Base-by-base conservation (phyloP, 2,888 invertebrate genomes). In the Andrena haemorrhoa region DNA sequence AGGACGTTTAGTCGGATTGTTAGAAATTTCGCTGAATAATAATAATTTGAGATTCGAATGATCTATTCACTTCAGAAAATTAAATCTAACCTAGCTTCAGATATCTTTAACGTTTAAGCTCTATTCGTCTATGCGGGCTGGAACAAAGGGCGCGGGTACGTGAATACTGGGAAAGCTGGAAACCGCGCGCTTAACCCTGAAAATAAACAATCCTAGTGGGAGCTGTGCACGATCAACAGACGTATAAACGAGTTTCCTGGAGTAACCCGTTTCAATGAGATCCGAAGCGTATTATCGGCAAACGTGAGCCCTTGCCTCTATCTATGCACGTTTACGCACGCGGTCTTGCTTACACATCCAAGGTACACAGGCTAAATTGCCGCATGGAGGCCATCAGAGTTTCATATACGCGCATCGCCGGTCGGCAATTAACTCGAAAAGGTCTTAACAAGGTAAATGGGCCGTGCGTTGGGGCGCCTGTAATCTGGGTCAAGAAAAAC, bases 361-460 rank as follows among this genome's bases (percentile, higher is more conserved):
- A n/a, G 16, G 56, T 26, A 56, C 6, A 29, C 8, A 58, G 12
- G 58, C 41, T n/a, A 41, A 71, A 51, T 5, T 2, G 72, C 26
- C 35, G 10, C 26, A 26, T 51, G 26, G 26, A 16, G 65, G 12
- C 23, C 23, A 20, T 10, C 26, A 5, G n/a, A 29, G 35, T 75
- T 53, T 66, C 49, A 35, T 58, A 47, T 60, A 60, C 31, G 58
- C n/a, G 23, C 20, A 35, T 8, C n/a, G 16, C n/a, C 69, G 35
- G n/a, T 8, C 20, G 53, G 65, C 33, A 73, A 82, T 85, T 71
- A 79, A 69, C 56, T 69, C 63, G 75, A 51, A 69, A 56, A 74
- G 51, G 58, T 76, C 79, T 86, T 82, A 78, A 72, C 71, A 66
- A 70, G 79, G 83, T 89, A 76, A 84, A 86, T 72, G 78, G 69